Conservation (phyloP, 2,113 vertebrate genomes). For the Grus americana region DNA sequence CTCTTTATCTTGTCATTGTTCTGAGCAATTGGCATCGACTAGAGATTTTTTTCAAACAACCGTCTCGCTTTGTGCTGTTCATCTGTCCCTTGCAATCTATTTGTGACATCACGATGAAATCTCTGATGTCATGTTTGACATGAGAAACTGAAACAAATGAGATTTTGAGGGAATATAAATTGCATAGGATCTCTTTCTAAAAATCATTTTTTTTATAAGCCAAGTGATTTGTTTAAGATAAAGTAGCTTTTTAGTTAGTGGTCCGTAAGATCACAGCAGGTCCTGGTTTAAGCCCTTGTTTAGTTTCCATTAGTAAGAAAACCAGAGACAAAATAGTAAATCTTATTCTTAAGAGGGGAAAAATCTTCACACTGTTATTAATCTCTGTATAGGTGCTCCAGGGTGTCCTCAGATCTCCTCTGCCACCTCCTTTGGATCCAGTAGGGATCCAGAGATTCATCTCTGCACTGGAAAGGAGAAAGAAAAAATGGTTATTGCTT, state of each 20-base stretch:
- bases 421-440: background rate
- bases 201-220: background rate
- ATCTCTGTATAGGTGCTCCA: background rate
- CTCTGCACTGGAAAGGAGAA: background rate
- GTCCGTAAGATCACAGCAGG: background rate
- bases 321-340: background rate
- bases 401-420: background rate
- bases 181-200: background rate
- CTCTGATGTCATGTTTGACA: background rate
- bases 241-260: background rate
- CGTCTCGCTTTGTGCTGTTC: background rate
- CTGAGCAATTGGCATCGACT: background rate
- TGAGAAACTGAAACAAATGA: background rate
- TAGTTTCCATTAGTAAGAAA: background rate
- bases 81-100: background rate
- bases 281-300: background rate
- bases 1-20: slow-evolving; percentile 26
- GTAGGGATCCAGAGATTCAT: background rate
- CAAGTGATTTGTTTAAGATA: background rate
- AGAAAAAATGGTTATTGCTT: background rate
- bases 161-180: background rate
- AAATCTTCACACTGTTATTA: background rate
- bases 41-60: background rate
- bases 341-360: background rate
- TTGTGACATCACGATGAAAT: background rate